Conservation (phyloP, 2,797 vertebrate species). For the Otolemur crassicaudatus region DNA sequence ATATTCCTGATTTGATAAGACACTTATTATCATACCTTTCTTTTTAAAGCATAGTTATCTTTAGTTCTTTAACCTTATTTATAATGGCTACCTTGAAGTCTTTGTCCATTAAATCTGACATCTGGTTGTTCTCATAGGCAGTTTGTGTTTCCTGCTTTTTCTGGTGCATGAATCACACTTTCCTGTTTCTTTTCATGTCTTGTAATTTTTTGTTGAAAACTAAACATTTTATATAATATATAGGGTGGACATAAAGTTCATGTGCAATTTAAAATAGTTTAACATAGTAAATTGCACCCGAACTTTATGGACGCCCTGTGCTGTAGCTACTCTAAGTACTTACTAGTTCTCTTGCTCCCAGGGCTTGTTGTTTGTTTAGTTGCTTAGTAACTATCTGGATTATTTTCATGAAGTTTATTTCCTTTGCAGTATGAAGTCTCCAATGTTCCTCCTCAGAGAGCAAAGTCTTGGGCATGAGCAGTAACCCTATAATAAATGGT, state of each 20-base stretch:
- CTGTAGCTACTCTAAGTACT: neutral
- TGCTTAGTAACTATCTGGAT: slow-evolving; percentile 6
- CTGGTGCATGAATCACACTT: neutral
- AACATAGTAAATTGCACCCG: no score
- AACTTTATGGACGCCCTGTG: no score
- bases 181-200: slow-evolving; percentile 24
- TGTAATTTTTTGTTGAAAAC: slow-evolving; percentile 29
- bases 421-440: neutral
- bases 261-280: no score
- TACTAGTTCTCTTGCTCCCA: neutral
- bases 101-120: slow-evolving; percentile 38
- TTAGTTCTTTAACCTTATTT: slow-evolving; percentile 38
- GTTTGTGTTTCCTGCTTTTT: neutral
- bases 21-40: neutral
- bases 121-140: neutral
- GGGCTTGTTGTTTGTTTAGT: neutral
- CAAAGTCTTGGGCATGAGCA: neutral
- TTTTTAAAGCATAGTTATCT: slow-evolving; percentile 14
- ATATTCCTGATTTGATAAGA: neutral
- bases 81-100: neutral
- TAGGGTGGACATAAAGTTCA: no score
- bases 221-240: slow-evolving; percentile 1
- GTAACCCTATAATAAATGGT: neutral
- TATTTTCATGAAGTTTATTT: slow-evolving; percentile 30
- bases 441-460: neutral